A percentile compares a stretch with the other conserved stretches of the same genome.
Conservation (phyloP, 2,113 vertebrate genomes). For the Danio rerio region GRCz12tu NC_133200.1:638501-639000, state of each 20-base stretch:
- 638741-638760: slow-evolving; percentile 11
- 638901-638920: too few species aligned
- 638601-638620: slow-evolving; percentile 47
- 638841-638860: too few species aligned
- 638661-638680: slow-evolving; percentile 58
- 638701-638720: not conserved
- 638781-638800: slow-evolving; percentile 1
- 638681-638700: slow-evolving; percentile 53
- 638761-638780: slow-evolving; percentile 9
- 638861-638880: too few species aligned
- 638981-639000: too few species aligned
- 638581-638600: slow-evolving; percentile 18
- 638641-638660: slow-evolving; percentile 70
- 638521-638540: slow-evolving; percentile 56
- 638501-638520: slow-evolving; percentile 4
- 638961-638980: too few species aligned
- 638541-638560: slow-evolving; percentile 37
- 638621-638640: slow-evolving; percentile 46
- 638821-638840: not conserved
- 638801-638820: slow-evolving; percentile 4
- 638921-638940: too few species aligned
- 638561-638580: not conserved
- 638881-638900: too few species aligned
- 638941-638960: too few species aligned
- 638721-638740: not conserved